These are phyloP conservation scores for Probosciger aterrimus DNA, from an alignment of 2,113 vertebrate genomes.

Conservation along the genomic window DNA sequence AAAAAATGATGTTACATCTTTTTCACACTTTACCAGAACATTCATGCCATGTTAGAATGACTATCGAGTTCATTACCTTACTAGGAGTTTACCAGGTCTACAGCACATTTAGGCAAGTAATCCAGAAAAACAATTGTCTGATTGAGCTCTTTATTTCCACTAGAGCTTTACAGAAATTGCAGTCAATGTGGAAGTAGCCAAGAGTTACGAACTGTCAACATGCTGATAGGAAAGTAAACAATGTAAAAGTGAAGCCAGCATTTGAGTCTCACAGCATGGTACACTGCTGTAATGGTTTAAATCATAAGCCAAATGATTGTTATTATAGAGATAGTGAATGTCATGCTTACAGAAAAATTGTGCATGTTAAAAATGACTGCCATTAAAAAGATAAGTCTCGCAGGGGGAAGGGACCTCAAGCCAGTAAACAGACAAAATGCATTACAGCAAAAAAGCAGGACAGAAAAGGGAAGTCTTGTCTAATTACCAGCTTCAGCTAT, in stretches of 20 bases:
- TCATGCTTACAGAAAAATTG: constrained; percentile 46
- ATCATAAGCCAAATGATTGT: constrained; percentile 61
- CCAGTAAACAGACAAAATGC: constrained; percentile 47
- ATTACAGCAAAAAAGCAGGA: neutral
- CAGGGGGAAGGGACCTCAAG: constrained; percentile 33
- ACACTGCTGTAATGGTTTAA: constrained; percentile 50
- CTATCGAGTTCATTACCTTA: neutral
- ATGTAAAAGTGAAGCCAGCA: constrained; percentile 15
- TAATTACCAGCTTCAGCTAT: constrained; percentile 42
- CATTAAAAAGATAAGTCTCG: constrained; percentile 58
- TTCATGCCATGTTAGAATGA: neutral
- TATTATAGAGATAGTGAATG: constrained; percentile 54
- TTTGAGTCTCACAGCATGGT: constrained; percentile 36
- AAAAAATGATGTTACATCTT: neutral
- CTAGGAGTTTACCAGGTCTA: neutral
- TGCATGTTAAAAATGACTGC: constrained; percentile 63
- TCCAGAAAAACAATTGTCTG: neutral
- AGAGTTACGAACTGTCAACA: constrained; percentile 54
- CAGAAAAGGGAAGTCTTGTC: constrained; percentile 2
- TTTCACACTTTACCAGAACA: neutral
- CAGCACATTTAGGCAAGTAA: neutral
- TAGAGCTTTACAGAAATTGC: constrained; percentile 16
- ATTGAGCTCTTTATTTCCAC: constrained; percentile 10
- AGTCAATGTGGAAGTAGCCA: constrained; percentile 34
- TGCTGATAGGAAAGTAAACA: constrained; percentile 47